Evolutionary conservation across 23 tunicate species (phyloP), one percentile per base, ranked within the genome.

Genomic region (Phallusia fumigata): DNA sequence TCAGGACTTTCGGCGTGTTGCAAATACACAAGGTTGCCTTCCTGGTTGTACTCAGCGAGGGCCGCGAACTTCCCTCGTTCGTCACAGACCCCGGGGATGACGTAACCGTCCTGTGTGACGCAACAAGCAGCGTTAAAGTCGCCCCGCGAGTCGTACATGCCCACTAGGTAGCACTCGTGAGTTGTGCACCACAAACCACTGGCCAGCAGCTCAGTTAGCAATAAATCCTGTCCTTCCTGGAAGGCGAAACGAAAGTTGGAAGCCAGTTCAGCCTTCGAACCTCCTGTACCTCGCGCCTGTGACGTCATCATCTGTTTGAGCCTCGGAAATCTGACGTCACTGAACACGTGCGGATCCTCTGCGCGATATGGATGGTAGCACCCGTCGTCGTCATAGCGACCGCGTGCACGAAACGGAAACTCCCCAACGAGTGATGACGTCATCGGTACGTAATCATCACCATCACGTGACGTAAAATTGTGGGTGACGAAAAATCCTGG

Each of bases 401-500:
- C 84, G 31, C 75, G 50, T 8, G 90, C 75, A 19, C n/a, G 32
- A 50, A 86, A 86, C 69, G 35, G 65, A 22, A 79, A 64, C 40
- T 65, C 73, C 36, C 73, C 73, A 0, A 40, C 36, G 5, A 24
- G 69, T 13, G 26, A 16, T 58, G 69, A 6, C 69, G 28, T 58
- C 69, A 58, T 58, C 3, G 69, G 69, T 58, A 24, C 28, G 69
- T 58, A 22, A 24, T 58, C 69, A 58, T 58, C 69, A 40, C 47
- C 47, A 3, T 40, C 47, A 3, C 10, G 47, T 40, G 47, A 40
- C 32, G 58, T 22, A 5, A 40, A 3, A 31, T 79, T 52, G 33
- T 36, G 30, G 21, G 72, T 52, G 18, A 53, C 76, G 35, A 86
- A 86, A 36, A 86, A 86, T 51, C 90, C 90, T 0, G 90, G 90